Evolutionary conservation across 2,797 vertebrate species (phyloP), one percentile per base, ranked within the genome.

Genomic region (Phrynocephalus forsythii): DNA sequence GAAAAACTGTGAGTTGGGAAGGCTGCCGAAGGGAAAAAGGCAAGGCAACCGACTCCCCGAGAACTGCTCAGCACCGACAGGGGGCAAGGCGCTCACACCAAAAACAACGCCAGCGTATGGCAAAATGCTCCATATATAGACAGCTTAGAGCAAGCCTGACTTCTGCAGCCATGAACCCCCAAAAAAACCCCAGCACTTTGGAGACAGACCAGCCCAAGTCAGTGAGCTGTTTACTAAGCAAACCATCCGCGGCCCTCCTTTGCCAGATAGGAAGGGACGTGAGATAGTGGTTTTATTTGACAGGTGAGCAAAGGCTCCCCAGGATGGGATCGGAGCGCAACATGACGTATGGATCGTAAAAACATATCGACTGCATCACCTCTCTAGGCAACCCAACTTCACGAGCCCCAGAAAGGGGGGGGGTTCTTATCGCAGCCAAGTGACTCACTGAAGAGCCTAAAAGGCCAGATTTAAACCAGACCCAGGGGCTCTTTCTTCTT

Each of bases 401-500:
- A 44, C 30, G 69, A 24, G 33, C 7, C 9, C n/a, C 20, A 30
- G 9, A 67, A 44, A 44, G 38, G 38, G 72, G 52, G 28, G 20
- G 72, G 52, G 28, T 13, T 33, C 33, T 78, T 85, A 69, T 82
- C 50, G 15, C 26, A 16, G 44, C 38, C 77, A 86, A 78, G 38
- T 78, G 67, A 79, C 52, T 78, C 50, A 72, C 15, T 72, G 26
- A 69, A 82, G 78, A 76, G 72, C 48, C 28, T 10, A 20, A 78
- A 28, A 15, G 6, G 68, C 44, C 44, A 73, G 77, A 84, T 33
- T 50, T 84, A 75, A 88, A 85, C 60, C 83, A 85, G 85, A 56
- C 10, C 26, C 38, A 73, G 76, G 48, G n/a, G 75, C 84, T 79
- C 11, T 2, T n/a, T 28, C 48, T 48, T 76, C 78, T 44, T 56